These are phyloP conservation scores for Agrenia bidenticulata DNA, from an alignment of 2,888 invertebrate genomes.

Conservation along the genomic window DNA sequence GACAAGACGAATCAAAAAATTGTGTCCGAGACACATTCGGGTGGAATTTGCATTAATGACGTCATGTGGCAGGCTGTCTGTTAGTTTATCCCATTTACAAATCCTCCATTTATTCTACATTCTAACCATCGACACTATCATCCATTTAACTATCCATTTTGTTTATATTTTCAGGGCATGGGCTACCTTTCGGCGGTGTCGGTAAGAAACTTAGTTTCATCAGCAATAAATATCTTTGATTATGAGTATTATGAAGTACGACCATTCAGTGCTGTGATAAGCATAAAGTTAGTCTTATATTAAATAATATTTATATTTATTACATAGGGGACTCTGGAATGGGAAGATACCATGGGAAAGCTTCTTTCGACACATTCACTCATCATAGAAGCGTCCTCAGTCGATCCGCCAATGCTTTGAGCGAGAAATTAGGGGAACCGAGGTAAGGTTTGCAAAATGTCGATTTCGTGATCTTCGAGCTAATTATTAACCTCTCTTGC, in stretches of 20 bases:
- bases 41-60: slow-evolving; percentile 82
- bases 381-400: slow-evolving; percentile 71
- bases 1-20: slow-evolving; percentile 64
- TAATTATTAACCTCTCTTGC: too few species aligned
- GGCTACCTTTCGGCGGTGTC: slow-evolving; percentile 40
- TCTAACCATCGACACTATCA: neutral
- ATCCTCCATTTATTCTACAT: neutral
- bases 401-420: slow-evolving; percentile 25
- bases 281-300: too few species aligned
- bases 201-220: too few species aligned
- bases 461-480: too few species aligned
- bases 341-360: slow-evolving; percentile 80
- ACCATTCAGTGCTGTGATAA: too few species aligned
- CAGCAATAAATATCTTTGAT: too few species aligned
- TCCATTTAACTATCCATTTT: neutral
- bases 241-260: too few species aligned
- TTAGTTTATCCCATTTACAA: slow-evolving; percentile 1
- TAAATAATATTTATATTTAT: too few species aligned
- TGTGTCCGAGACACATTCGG: slow-evolving; percentile 72
- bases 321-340: slow-evolving; percentile 33
- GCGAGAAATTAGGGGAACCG: slow-evolving; percentile 40
- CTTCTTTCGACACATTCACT: slow-evolving; percentile 87
- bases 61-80: slow-evolving; percentile 70
- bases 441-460: neutral
- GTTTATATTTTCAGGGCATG: slow-evolving; percentile 26